Evolutionary conservation across 2,113 vertebrate species (phyloP).

Genomic region (Tylochromis polylepis): DNA sequence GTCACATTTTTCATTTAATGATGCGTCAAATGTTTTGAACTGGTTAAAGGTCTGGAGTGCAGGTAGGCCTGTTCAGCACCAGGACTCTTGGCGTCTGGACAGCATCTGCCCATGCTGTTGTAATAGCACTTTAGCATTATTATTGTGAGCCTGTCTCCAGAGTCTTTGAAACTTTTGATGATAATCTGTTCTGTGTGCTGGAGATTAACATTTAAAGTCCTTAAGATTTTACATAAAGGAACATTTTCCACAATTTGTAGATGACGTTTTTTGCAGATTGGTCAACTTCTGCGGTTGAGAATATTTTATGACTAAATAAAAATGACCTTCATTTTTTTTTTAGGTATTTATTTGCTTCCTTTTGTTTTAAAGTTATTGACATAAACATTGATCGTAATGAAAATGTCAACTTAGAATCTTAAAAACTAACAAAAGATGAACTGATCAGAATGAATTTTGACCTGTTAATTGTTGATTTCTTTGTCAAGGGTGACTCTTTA

Average conservation of each 20-base stretch:
- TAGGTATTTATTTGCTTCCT: fast-evolving
- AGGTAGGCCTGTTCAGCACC: neutral
- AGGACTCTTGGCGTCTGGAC: no score
- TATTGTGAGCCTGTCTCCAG: no score
- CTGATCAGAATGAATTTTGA: fast-evolving
- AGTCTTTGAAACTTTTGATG: no score
- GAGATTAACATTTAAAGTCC: no score
- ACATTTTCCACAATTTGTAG: neutral
- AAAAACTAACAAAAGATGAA: neutral
- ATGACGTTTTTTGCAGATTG: neutral
- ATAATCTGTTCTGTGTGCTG: neutral
- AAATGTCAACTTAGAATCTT: neutral
- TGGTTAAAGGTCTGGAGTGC: no score
- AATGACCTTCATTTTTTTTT: fast-evolving
- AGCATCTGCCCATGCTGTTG: neutral
- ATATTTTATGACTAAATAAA: no score
- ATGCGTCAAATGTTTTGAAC: neutral
- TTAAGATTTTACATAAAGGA: neutral
- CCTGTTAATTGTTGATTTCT: neutral
- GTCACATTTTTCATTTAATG: neutral
- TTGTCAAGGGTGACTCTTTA: neutral
- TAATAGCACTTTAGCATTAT: neutral
- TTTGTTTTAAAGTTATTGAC: fast-evolving
- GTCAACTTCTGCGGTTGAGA: neutral
- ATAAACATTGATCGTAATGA: fast-evolving